Base-by-base conservation (phyloP, 2,797 vertebrate genomes). In the Sandelia bainsii region DNA sequence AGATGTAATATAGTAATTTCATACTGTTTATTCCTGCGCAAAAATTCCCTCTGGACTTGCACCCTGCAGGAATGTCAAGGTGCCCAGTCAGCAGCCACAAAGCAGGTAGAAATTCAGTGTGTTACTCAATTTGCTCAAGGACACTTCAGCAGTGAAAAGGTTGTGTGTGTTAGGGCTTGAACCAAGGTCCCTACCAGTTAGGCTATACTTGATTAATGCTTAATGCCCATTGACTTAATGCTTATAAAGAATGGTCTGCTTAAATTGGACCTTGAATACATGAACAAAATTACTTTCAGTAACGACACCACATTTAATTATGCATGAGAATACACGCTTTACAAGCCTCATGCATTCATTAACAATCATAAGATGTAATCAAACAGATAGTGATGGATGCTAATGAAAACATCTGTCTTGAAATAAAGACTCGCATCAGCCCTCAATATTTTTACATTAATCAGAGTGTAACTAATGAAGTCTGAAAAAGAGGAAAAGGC, bases 91-190 rank as follows among this genome's bases (percentile, higher is more conserved):
- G 78, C 76, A 79, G 57, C 75, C 40, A 17, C 37, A 74, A 51
- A 81, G 79, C 75, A 73, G 62, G 57, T 72, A 62, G 46, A 67
- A 62, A 84, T 77, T 86, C 65, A 66, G 59, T 85, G 79, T 80
- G 77, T 83, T 78, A 62, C 75, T 81, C 85, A 89, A 88, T 75
- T 83, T 77, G 63, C 73, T 81, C 85, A 89, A 89, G 88, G 87
- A 84, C 87, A 87, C 87, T 87, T 87, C 13, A 82, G 65, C 42
- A 64, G 52, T 39, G 52, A 39, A 56, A 54, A 40, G 46, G 40
- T 68, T 53, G 32, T 46, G 22, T 53, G 34, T 56, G 42, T 32
- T 20, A 40, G 29, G 25, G 57, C 46, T 60, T 39, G 37, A 71
- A 65, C 64, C 29, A 19, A 40, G 5, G 27, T 70, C 73, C 39